Conservation (phyloP, 2,797 vertebrate genomes). For the Lycodopsis pacificus region DNA sequence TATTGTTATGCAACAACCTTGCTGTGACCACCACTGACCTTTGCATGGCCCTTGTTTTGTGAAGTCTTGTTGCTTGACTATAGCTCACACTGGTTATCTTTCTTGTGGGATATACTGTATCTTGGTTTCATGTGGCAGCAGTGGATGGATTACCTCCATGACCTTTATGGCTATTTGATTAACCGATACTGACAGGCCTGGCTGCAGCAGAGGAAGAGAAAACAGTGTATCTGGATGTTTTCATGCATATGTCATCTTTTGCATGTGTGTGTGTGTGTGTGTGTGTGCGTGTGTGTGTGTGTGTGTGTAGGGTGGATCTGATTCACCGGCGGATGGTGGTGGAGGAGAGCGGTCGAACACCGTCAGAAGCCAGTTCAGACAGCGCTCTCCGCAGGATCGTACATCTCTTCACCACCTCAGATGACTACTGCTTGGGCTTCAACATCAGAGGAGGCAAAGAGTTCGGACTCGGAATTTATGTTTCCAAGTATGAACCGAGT, state of each 20-base stretch:
- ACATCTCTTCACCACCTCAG: conserved; percentile 96
- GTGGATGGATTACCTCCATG: conserved; percentile 76
- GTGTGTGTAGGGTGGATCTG: conserved; percentile 91
- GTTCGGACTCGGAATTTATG: conserved; percentile 97
- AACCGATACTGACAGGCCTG: conserved; percentile 52
- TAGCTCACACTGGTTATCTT: conserved; percentile 70
- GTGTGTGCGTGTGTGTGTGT: conserved; percentile 19
- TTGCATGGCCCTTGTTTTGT: conserved; percentile 48
- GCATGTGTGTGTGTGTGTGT: not conserved
- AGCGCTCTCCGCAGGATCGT: conserved; percentile 88
- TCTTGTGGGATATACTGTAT: conserved; percentile 74
- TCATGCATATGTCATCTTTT: conserved; percentile 9
- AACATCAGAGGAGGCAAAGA: conserved; percentile 98
- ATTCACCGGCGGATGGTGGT: conserved; percentile 93
- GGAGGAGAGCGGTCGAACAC: conserved; percentile 87
- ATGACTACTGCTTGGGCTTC: conserved; percentile 97
- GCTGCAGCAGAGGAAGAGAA: conserved; percentile 23
- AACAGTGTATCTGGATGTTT: conserved; percentile 20
- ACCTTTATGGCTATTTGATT: conserved; percentile 78
- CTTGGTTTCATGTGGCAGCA: conserved; percentile 77
- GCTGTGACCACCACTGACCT: conserved; percentile 39
- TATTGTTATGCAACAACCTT: conserved; percentile 13
- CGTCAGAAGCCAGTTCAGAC: conserved; percentile 88
- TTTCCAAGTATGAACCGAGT: conserved; percentile 90
- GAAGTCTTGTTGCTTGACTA: conserved; percentile 62